These are phyloP conservation scores for Stratiomys singularior DNA, from an alignment of 2,888 invertebrate species.

Conservation along the genomic window DNA sequence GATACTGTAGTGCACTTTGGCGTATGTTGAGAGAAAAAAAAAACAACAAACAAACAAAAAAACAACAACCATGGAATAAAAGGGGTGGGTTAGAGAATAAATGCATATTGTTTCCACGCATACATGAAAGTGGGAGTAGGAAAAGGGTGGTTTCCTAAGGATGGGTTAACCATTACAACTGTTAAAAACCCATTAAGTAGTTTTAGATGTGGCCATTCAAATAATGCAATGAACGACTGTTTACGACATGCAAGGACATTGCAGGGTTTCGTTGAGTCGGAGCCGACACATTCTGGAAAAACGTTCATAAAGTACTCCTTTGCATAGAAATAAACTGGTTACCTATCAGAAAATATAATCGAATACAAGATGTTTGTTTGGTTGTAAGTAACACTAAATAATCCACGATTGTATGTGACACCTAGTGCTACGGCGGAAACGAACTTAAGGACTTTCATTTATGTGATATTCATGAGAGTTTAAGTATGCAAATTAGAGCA, in stretches of 20 bases:
- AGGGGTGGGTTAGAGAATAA: not conserved
- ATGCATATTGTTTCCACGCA: not conserved
- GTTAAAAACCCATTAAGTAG: constrained; percentile 41
- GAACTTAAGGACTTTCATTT: not conserved
- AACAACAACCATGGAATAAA: not conserved
- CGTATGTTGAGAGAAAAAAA: not conserved
- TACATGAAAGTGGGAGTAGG: too few relatives aligned
- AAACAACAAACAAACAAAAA: not conserved
- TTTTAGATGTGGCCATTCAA: constrained; percentile 19
- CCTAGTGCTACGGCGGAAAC: constrained; percentile 3
- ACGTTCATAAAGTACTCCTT: too few relatives aligned
- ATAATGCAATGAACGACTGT: constrained; percentile 6
- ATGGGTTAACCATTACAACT: constrained; percentile 39
- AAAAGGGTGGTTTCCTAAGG: not conserved
- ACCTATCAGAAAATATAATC: too few relatives aligned
- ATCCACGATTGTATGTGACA: constrained; percentile 12
- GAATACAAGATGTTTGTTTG: not conserved
- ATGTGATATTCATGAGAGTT: too few relatives aligned
- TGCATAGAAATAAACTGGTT: too few relatives aligned
- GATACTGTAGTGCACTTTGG: not conserved
- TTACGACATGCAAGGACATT: constrained; percentile 12
- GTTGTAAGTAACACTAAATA: constrained; percentile 20
- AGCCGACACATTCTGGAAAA: not conserved
- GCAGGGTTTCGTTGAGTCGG: not conserved
- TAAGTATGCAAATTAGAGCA: too few relatives aligned